phyloP scores from a whole-genome alignment of 1,140 invertebrate species.

The Drosophila ohnishii region DNA sequence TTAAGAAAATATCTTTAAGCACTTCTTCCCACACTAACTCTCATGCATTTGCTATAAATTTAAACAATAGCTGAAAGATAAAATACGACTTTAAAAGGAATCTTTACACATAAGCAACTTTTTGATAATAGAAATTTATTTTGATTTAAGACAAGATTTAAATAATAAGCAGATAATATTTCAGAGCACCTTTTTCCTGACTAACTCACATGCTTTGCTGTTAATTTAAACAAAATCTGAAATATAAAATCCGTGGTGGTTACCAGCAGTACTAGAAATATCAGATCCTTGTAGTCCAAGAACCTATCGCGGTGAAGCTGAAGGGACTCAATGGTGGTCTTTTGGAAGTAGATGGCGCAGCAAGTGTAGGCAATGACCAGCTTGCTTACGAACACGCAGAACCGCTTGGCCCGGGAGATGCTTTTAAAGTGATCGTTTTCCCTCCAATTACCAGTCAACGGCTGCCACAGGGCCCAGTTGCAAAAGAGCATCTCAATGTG shows the following conservation, averaged over 20 bases:
- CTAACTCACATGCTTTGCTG: neutral
- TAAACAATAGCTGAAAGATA: no score
- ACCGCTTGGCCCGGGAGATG: constrained; percentile 45
- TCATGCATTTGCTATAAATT: no score
- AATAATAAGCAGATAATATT: neutral
- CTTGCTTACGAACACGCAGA: constrained; percentile 44
- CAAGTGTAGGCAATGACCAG: neutral
- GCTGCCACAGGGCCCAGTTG: constrained; percentile 62
- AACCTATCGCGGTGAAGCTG: constrained; percentile 12
- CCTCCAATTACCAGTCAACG: constrained; percentile 41
- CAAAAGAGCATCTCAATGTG: constrained; percentile 35
- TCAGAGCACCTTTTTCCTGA: neutral
- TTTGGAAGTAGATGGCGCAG: constrained; percentile 2
- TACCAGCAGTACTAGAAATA: neutral
- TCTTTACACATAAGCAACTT: neutral
- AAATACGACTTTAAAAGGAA: no score
- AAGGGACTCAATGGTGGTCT: constrained; percentile 11
- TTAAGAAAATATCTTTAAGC: no score
- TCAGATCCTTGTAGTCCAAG: neutral
- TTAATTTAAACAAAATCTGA: neutral
- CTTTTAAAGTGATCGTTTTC: neutral
- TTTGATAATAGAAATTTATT: neutral
- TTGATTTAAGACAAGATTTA: neutral
- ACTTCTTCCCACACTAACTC: no score
- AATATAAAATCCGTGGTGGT: neutral